phyloP scores from a whole-genome alignment of 2,888 invertebrate genomes.

The Crossocerus cetratus region DNA sequence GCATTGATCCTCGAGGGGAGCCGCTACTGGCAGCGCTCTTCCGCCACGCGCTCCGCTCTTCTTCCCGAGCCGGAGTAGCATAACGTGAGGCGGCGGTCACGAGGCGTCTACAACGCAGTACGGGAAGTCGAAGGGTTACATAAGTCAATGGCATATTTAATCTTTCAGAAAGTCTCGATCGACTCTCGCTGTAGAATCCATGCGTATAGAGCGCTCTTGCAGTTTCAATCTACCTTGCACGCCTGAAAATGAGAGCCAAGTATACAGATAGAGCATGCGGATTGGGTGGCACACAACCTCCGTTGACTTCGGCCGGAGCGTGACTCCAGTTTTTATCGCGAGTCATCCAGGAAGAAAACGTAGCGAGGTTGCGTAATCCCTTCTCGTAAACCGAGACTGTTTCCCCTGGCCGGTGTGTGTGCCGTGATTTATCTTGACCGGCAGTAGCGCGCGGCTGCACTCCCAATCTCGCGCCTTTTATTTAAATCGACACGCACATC shows the following conservation, averaged over 20 bases:
- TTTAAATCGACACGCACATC: conserved; percentile 17
- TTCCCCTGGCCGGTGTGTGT: conserved; percentile 22
- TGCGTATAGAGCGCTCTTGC: not conserved
- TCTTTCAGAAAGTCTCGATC: not conserved
- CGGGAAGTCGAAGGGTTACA: conserved; percentile 4
- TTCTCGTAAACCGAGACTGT: conserved; percentile 3
- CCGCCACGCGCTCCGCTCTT: conserved; percentile 38
- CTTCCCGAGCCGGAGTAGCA: conserved; percentile 44
- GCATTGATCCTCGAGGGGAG: conserved; percentile 48
- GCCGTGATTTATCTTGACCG: conserved; percentile 18
- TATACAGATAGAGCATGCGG: too few relatives aligned
- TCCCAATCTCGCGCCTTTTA: conserved; percentile 19
- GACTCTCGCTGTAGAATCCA: not conserved
- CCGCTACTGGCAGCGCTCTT: conserved; percentile 28
- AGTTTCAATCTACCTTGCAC: not conserved
- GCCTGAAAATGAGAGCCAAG: too few relatives aligned
- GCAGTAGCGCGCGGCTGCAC: not conserved
- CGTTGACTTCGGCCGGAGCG: too few relatives aligned
- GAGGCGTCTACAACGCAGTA: conserved; percentile 15
- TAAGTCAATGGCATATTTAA: not conserved
- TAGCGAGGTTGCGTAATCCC: conserved; percentile 38
- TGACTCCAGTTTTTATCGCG: conserved; percentile 12
- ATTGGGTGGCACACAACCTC: too few relatives aligned
- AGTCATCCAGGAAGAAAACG: conserved; percentile 37
- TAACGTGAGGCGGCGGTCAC: conserved; percentile 38